phyloP scores from a whole-genome alignment of 2,113 vertebrate genomes.

The Rhipidura dahli region DNA sequence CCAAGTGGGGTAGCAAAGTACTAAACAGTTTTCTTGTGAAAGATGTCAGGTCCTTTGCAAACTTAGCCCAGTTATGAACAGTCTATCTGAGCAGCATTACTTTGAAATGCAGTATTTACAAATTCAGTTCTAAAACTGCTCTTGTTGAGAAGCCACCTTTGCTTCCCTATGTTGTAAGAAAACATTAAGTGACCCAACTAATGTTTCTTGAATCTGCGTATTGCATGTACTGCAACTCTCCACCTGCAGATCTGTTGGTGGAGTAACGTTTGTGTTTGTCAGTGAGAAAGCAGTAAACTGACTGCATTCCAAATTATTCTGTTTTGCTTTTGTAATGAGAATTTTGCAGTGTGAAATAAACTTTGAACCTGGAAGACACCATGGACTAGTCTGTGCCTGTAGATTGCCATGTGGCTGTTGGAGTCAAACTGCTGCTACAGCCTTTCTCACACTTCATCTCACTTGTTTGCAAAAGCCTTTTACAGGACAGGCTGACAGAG shows the following conservation, averaged over 20 bases:
- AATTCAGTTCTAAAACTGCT: neutral
- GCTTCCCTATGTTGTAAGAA: neutral
- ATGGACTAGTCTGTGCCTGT: neutral
- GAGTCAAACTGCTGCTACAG: neutral
- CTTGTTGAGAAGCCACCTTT: neutral
- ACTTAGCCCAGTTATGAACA: neutral
- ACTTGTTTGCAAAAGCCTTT: neutral
- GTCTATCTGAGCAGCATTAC: neutral
- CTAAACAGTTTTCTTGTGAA: neutral
- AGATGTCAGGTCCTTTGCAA: neutral
- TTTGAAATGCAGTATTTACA: neutral
- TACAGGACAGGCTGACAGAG: neutral
- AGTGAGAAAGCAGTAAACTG: neutral
- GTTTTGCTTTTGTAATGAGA: constrained; percentile 2
- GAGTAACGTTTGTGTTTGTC: neutral
- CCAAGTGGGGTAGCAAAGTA: neutral
- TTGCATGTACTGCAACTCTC: neutral
- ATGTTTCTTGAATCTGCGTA: neutral
- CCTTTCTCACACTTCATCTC: neutral
- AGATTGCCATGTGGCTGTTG: neutral
- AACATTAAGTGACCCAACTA: neutral
- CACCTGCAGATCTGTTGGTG: neutral
- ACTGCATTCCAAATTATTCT: neutral
- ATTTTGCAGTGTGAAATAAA: constrained; percentile 53
- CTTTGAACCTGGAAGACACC: neutral